Percentiles rank a stretch among this genome's conserved stretches.
phyloP scores from a whole-genome alignment of 2,797 vertebrate genomes.

The Rhincodon typus region DNA sequence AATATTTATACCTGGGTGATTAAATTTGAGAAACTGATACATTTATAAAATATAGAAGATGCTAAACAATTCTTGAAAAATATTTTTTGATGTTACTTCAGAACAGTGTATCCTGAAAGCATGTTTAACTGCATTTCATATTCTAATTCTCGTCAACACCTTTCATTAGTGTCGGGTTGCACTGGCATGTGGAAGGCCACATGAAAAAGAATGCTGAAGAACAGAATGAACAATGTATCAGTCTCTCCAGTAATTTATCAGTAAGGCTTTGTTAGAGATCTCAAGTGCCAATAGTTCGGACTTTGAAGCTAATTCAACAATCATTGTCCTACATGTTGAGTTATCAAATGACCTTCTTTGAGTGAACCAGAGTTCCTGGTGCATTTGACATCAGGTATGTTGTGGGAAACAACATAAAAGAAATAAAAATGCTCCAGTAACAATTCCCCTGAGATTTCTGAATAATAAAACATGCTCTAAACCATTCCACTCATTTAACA shows the following conservation, averaged over 20 bases:
- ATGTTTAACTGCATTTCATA: neutral
- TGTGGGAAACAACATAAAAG: slow-evolving; percentile 44
- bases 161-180: slow-evolving; percentile 48
- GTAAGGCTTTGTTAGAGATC: slow-evolving; percentile 41
- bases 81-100: neutral
- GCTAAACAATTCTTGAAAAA: neutral
- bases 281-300: slow-evolving; percentile 43
- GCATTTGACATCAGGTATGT: slow-evolving; percentile 47
- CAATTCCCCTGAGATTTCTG: neutral
- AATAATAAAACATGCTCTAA: neutral
- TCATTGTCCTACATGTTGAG: slow-evolving; percentile 53
- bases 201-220: slow-evolving; percentile 56
- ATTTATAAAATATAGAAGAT: neutral
- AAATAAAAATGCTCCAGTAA: neutral
- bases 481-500: neutral
- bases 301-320: slow-evolving; percentile 51
- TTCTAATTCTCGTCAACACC: slow-evolving; percentile 2
- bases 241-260: slow-evolving; percentile 47
- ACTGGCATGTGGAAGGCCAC: slow-evolving; percentile 55
- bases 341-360: slow-evolving; percentile 50
- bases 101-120: neutral
- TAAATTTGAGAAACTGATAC: neutral
- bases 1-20: neutral
- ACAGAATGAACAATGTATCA: slow-evolving; percentile 50
- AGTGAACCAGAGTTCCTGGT: slow-evolving; percentile 47